Base-by-base conservation (phyloP, 2,113 vertebrate species). In the Ammodytes dubius region DNA sequence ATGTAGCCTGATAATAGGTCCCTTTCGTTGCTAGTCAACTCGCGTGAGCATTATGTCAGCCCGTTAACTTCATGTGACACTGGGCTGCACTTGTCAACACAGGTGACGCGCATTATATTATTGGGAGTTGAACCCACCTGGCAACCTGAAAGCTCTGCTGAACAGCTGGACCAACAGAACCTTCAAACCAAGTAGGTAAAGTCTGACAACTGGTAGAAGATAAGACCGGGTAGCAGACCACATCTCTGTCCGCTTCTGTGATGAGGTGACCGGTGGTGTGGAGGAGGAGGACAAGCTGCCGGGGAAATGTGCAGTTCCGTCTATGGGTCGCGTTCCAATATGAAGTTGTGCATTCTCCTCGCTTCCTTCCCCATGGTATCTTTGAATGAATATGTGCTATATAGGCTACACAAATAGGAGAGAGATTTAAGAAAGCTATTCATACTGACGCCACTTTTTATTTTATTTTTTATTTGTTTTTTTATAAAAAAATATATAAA, bases 181-280 rank as follows among this genome's bases (percentile, higher is more conserved):
- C 85, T 75, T 90, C 60, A 94, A 12, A 1, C 90, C 93, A 2
- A 93, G 79, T 67, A 92, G 65, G 66, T 94, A 94, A 2, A 94
- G 79, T 73, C 45, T 91, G 35, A 92, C 6, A 17, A 68, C 27
- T 0, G 92, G 52, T 0, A 92, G 37, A 10, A 94, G 64, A 35
- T 10, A 11, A 3, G 50, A 79, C 3, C 81, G 37, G 17, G 91
- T 0, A 15, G 19, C 42, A 3, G 70, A 65, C 70, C 81, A 70
- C 89, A 92, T 93, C 59, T 27, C 42, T 46, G 49, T 13, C 7
- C 6, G 6, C 52, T n/a, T 0, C 6, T 35, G 46, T 14, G 2
- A 27, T 12, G 4, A 3, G 50, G 13, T 12, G 42, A 46, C 7
- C 59, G 4, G 56, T 2, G 4, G 56, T 2, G 19, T 14, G 43